Evolutionary conservation across 2,113 vertebrate species (phyloP).

Genomic region (Oncorhynchus nerka): DNA sequence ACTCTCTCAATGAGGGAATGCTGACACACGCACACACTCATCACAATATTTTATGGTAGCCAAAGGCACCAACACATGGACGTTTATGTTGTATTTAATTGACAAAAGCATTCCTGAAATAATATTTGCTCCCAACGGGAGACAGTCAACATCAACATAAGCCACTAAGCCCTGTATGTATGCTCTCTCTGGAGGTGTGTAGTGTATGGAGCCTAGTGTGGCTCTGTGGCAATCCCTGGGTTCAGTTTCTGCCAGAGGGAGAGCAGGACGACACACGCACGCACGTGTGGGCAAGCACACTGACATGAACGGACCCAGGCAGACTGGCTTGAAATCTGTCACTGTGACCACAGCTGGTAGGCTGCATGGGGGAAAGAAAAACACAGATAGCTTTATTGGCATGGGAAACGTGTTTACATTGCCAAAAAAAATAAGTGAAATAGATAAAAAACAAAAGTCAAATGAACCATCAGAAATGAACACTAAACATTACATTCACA

Average conservation of each 20-base stretch:
- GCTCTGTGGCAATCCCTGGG: constrained; percentile 19
- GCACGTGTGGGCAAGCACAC: too few species aligned
- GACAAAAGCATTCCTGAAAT: constrained; percentile 29
- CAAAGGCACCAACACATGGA: neutral
- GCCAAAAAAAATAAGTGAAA: too few species aligned
- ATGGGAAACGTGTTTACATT: too few species aligned
- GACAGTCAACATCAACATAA: constrained; percentile 65
- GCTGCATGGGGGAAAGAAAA: constrained; percentile 58
- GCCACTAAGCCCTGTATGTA: constrained; percentile 31
- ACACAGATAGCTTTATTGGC: constrained; percentile 17
- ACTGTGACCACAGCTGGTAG: constrained; percentile 69
- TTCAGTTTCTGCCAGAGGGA: constrained; percentile 32
- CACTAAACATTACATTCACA: too few species aligned
- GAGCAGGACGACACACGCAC: neutral
- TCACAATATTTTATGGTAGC: too few species aligned
- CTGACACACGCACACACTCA: constrained; percentile 31
- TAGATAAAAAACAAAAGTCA: too few species aligned
- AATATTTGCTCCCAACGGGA: constrained; percentile 56
- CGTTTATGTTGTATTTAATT: constrained; percentile 41
- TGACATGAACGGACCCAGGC: too few species aligned
- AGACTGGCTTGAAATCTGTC: constrained; percentile 67
- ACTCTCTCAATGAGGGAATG: constrained; percentile 30
- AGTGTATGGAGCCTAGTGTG: constrained; percentile 10
- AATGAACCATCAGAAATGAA: too few species aligned
- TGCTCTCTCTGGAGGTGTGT: constrained; percentile 43